These are phyloP conservation scores for Melikaiella ostensackeni DNA, from an alignment of 2,888 invertebrate genomes.

Conservation along the genomic window DNA sequence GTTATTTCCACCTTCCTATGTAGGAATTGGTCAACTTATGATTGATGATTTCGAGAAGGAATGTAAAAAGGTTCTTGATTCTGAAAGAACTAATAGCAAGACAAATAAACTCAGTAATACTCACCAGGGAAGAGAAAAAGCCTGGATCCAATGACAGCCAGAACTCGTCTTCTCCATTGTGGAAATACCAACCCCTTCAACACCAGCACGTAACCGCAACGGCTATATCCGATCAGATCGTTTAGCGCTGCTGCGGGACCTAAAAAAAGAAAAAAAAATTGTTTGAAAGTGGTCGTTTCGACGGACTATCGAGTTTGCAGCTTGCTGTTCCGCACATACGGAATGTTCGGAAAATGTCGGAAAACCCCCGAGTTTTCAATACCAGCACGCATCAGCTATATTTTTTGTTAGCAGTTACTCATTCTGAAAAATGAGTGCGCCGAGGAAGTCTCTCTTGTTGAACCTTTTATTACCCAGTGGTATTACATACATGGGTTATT, in stretches of 20 bases:
- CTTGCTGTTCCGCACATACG: too few species aligned
- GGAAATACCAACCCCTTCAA: slow-evolving; percentile 85
- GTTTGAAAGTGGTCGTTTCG: slow-evolving; percentile 7
- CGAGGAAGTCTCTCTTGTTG: background rate
- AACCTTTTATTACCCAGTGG: background rate
- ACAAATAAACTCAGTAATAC: slow-evolving; percentile 47
- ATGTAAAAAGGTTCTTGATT: too few species aligned
- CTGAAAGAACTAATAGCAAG: background rate
- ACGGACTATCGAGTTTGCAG: background rate
- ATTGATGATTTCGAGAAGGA: too few species aligned
- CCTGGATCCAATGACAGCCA: slow-evolving; percentile 81
- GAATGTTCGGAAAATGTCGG: background rate
- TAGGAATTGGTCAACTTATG: too few species aligned
- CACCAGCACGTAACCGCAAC: slow-evolving; percentile 78
- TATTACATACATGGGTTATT: too few species aligned
- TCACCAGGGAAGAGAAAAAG: slow-evolving; percentile 81
- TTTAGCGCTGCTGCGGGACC: slow-evolving; percentile 81
- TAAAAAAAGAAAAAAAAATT: slow-evolving; percentile 51
- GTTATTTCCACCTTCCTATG: too few species aligned
- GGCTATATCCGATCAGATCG: slow-evolving; percentile 77
- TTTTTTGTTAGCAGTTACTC: background rate
- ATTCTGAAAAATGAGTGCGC: background rate
- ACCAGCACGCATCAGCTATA: background rate
- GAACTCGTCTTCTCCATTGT: slow-evolving; percentile 82
- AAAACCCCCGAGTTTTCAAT: background rate